Percentiles rank a stretch among this genome's conserved stretches.
These are phyloP conservation scores for Epizoanthus fatuus DNA, from an alignment of 92 coral and sea anemone genomes.

Conservation along the genomic window DNA sequence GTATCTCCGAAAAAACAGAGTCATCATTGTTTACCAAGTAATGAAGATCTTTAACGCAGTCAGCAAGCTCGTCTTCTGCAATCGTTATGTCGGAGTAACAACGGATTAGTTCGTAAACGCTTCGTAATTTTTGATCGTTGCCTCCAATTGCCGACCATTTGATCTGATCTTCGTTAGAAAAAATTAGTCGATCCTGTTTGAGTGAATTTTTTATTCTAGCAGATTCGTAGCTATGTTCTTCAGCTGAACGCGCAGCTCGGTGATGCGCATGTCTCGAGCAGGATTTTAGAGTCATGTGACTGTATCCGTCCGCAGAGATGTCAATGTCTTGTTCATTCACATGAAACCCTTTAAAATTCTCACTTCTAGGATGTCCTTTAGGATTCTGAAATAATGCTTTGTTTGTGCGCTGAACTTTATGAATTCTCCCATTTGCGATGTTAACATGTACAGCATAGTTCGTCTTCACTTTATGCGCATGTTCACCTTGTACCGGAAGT, in stretches of 20 bases:
- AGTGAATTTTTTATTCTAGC: constrained; percentile 47
- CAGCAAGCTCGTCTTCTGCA: constrained; percentile 83
- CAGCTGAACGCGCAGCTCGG: constrained; percentile 52
- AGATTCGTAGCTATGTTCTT: constrained; percentile 23
- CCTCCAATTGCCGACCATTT: constrained; percentile 82
- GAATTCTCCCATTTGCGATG: constrained; percentile 66
- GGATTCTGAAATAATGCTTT: constrained; percentile 69
- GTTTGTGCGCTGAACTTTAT: constrained; percentile 69
- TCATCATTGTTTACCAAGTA: constrained; percentile 75
- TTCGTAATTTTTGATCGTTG: constrained; percentile 69
- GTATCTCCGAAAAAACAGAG: constrained; percentile 57
- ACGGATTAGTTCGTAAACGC: constrained; percentile 86
- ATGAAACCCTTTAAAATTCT: constrained; percentile 71
- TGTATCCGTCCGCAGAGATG: constrained; percentile 88
- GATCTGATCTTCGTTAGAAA: constrained; percentile 73
- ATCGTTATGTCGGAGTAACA: constrained; percentile 86
- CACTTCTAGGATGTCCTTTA: constrained; percentile 80
- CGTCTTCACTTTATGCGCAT: constrained; percentile 69
- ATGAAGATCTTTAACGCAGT: constrained; percentile 90
- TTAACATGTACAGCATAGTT: constrained; percentile 68
- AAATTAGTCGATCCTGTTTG: constrained; percentile 72
- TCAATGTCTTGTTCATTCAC: constrained; percentile 82
- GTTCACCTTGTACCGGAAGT: constrained; percentile 81
- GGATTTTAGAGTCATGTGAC: constrained; percentile 71
- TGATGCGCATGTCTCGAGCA: constrained; percentile 48